phyloP scores from a whole-genome alignment of 1,140 invertebrate genomes.

The Brachionus plicatilis region DNA sequence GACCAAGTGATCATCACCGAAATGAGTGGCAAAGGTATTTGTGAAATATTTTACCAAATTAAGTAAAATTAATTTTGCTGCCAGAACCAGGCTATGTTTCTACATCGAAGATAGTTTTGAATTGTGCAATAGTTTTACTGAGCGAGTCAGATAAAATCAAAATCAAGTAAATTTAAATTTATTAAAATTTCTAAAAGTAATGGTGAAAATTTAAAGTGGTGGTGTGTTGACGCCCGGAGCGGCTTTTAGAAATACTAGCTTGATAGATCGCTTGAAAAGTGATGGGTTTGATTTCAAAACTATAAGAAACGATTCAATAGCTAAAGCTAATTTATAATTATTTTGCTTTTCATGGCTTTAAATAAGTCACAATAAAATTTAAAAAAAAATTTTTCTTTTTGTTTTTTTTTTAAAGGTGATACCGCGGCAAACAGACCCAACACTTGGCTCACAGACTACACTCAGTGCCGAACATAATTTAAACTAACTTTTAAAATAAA shows the following conservation, averaged over 20 bases:
- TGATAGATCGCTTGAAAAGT: slow-evolving; percentile 62
- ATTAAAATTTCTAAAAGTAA: slow-evolving; percentile 11
- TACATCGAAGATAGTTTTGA: slow-evolving; percentile 68
- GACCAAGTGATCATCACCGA: neutral
- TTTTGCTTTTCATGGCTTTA: neutral
- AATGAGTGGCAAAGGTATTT: slow-evolving; percentile 1
- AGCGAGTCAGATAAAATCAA: slow-evolving; percentile 72
- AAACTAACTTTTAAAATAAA: neutral
- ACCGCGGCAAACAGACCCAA: neutral
- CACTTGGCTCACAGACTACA: neutral
- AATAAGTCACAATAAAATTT: slow-evolving; percentile 2
- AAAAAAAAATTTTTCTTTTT: neutral
- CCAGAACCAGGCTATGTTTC: slow-evolving; percentile 74
- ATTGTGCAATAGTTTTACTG: slow-evolving; percentile 69
- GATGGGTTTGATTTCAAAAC: slow-evolving; percentile 61
- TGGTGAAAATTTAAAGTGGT: slow-evolving; percentile 56
- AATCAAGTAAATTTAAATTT: slow-evolving; percentile 57
- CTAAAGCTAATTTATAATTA: slow-evolving; percentile 4
- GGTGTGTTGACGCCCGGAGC: slow-evolving; percentile 62
- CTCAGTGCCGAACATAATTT: neutral
- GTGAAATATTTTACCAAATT: neutral
- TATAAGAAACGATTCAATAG: slow-evolving; percentile 45
- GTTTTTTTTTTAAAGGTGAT: neutral
- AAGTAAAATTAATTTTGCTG: too few relatives aligned
- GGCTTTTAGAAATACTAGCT: slow-evolving; percentile 63